These are phyloP conservation scores for Micrastur ruficollis DNA, from an alignment of 2,797 vertebrate species.

Conservation along the genomic window DNA sequence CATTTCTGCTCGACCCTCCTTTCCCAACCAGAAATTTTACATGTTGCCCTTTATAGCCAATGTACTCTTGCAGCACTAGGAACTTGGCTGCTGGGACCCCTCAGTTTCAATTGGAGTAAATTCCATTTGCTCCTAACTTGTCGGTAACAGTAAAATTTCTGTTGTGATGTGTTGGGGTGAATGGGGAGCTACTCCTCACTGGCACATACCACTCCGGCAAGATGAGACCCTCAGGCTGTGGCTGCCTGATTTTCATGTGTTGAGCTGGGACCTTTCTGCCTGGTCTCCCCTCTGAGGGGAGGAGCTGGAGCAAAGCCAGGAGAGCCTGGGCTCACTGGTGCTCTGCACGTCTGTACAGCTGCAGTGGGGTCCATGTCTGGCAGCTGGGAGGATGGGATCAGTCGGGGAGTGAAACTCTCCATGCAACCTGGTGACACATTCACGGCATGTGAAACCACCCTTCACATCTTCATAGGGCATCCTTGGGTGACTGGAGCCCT, in stretches of 20 bases:
- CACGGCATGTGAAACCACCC: not conserved
- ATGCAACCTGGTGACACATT: fast-evolving
- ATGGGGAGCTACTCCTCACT: not conserved
- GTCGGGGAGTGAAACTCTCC: not conserved
- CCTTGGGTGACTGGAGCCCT: not conserved
- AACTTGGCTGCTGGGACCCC: not conserved
- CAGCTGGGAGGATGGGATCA: not conserved
- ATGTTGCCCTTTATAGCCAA: not conserved
- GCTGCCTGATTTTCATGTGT: not conserved
- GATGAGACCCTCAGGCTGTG: not conserved
- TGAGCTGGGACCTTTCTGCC: not conserved
- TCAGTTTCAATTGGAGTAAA: not conserved
- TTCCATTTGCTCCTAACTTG: not conserved
- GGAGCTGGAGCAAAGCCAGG: not conserved
- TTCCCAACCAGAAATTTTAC: not conserved
- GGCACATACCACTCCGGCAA: fast-evolving
- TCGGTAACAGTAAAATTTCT: not conserved
- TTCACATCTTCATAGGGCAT: not conserved
- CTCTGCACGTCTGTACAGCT: not conserved
- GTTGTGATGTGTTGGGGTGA: not conserved
- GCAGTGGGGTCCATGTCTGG: not conserved
- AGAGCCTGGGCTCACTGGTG: not conserved
- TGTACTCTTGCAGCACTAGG: not conserved
- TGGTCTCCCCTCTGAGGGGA: not conserved
- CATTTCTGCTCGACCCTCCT: not conserved